phyloP scores from a whole-genome alignment of 2,797 vertebrate genomes.

The Lates japonicus region DNA sequence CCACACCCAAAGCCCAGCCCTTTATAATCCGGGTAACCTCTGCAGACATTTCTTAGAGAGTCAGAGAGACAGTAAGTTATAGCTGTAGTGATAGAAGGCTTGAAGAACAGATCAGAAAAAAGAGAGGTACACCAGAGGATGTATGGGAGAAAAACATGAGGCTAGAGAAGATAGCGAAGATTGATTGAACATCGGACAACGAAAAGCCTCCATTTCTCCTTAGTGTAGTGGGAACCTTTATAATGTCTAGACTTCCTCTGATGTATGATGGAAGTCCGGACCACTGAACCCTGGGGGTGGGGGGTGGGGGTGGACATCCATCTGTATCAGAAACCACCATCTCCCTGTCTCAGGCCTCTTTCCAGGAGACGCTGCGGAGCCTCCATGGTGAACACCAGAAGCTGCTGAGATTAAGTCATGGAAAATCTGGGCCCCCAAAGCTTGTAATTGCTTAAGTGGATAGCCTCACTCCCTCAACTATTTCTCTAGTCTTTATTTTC shows the following conservation, averaged over 20 bases:
- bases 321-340: conserved; percentile 74
- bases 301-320: conserved; percentile 53
- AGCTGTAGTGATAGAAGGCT: background rate
- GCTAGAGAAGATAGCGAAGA: conserved; percentile 38
- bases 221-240: conserved; percentile 47
- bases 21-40: conserved; percentile 36
- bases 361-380: conserved; percentile 81
- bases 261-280: conserved; percentile 64
- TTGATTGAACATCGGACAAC: conserved; percentile 33
- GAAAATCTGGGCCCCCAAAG: conserved; percentile 76
- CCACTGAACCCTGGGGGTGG: conserved; percentile 47
- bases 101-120: background rate
- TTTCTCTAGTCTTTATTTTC: conserved; percentile 59
- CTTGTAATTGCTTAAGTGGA: conserved; percentile 83
- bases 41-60: conserved; percentile 21
- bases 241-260: conserved; percentile 72
- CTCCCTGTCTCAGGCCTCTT: conserved; percentile 68
- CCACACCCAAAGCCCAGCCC: conserved; percentile 15
- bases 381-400: conserved; percentile 75
- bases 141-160: conserved; percentile 34
- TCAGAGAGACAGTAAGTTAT: conserved; percentile 17
- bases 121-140: background rate
- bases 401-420: conserved; percentile 79
- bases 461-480: conserved; percentile 66
- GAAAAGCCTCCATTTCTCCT: conserved; percentile 23